Evolutionary conservation across 2,113 vertebrate genomes (phyloP).

Genomic region (Otus sunia): DNA sequence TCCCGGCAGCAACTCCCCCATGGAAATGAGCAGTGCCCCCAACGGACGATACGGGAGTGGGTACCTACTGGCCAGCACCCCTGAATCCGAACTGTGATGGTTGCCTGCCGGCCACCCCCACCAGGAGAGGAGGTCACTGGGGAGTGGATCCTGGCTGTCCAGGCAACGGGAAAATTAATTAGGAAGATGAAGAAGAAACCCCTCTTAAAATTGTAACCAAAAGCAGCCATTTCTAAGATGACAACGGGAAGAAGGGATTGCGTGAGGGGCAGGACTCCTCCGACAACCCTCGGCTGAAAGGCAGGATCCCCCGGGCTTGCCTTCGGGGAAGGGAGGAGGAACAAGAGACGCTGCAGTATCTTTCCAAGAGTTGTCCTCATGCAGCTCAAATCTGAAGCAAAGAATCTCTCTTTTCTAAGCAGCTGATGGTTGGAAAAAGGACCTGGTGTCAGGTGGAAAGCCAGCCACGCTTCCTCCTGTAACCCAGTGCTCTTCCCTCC

Average conservation of each 20-base stretch:
- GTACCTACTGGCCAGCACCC: slow-evolving; percentile 89
- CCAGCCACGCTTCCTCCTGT: neutral
- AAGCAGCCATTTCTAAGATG: neutral
- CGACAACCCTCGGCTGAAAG: neutral
- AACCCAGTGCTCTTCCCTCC: neutral
- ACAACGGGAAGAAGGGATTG: neutral
- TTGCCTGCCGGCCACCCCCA: neutral
- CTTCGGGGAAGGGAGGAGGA: neutral
- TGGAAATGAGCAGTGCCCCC: slow-evolving; percentile 86
- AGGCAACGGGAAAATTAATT: slow-evolving; percentile 16
- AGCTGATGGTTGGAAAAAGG: slow-evolving; percentile 50
- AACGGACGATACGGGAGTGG: slow-evolving; percentile 90
- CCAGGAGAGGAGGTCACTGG: slow-evolving; percentile 20
- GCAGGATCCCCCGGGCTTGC: neutral
- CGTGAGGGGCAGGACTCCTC: slow-evolving; percentile 57
- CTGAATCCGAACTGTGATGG: slow-evolving; percentile 92
- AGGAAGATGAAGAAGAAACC: slow-evolving; percentile 32
- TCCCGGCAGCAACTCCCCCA: slow-evolving; percentile 83
- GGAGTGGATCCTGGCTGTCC: slow-evolving; percentile 40
- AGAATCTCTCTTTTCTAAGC: slow-evolving; percentile 35
- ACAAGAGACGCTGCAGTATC: neutral
- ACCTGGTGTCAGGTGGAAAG: slow-evolving; percentile 28
- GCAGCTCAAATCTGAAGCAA: neutral
- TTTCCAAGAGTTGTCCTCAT: neutral
- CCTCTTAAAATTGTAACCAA: slow-evolving; percentile 20